Evolutionary conservation across 2,113 vertebrate species (phyloP).

Genomic region (Lipotes vexillifer): DNA sequence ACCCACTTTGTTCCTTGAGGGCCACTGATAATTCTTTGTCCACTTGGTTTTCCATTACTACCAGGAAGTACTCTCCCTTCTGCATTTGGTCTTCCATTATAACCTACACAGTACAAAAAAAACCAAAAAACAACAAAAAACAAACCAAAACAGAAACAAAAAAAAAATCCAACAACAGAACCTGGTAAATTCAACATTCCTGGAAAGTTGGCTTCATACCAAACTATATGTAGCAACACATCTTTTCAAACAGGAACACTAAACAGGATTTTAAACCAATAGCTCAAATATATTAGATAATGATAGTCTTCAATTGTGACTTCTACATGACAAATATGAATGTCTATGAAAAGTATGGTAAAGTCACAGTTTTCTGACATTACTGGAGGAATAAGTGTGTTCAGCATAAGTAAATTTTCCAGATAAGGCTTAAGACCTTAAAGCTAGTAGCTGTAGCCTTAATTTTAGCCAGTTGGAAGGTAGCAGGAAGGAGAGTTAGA

Average conservation of each 20-base stretch:
- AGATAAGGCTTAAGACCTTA: neutral
- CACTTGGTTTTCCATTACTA: slow-evolving; percentile 82
- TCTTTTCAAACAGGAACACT: slow-evolving; percentile 15
- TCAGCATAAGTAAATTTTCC: neutral
- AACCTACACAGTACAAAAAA: slow-evolving; percentile 80
- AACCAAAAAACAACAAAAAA: no score
- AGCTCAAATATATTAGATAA: neutral
- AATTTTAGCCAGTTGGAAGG: neutral
- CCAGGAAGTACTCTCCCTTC: slow-evolving; percentile 83
- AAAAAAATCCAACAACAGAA: neutral
- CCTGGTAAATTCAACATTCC: neutral
- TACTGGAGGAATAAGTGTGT: no score
- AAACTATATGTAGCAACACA: neutral
- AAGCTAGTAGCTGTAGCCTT: neutral
- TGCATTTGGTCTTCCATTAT: slow-evolving; percentile 86
- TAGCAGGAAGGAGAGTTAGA: neutral
- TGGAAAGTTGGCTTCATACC: neutral
- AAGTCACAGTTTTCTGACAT: neutral
- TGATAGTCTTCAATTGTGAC: neutral
- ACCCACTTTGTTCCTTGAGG: slow-evolving; percentile 98
- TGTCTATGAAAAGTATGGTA: neutral
- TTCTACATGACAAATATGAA: neutral
- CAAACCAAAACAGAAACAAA: no score
- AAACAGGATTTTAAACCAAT: neutral
- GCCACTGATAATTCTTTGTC: slow-evolving; percentile 92